Evolutionary conservation across 2,113 vertebrate genomes (phyloP), one percentile per base, ranked within the genome.

Genomic region (Melanotaenia duboulayi): DNA sequence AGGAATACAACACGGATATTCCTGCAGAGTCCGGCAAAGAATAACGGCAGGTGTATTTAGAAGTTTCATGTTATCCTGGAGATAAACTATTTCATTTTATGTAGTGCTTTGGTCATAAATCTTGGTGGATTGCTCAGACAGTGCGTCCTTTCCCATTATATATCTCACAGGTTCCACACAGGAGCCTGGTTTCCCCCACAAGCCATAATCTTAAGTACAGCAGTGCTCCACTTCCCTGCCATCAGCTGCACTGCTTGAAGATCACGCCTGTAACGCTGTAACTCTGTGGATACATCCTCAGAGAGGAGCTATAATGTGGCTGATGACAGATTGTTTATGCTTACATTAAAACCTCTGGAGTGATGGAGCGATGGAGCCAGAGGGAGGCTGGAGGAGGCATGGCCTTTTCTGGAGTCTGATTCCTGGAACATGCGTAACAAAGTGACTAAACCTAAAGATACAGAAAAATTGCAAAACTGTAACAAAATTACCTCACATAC

Each of bases 41-140:
- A 87, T 78, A 87, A 89, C 78, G 73, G 67, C 60, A 57, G 79
- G 62, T 62, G 14, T 72, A 75, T 91, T 86, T 89, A 83, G 76
- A 86, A 83, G 77, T 87, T 92, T 88, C 87, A 78, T 76, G 79
- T 89, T 90, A 70, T 66, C 60, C 81, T 63, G 55, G 65, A 90
- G 87, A 90, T 89, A 88, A 92, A 90, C 86, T 83, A 76, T 82
- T 89, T 87, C 71, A 87, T 76, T 92, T 90, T 68, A 90, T 89
- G 80, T 74, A 71, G 84, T 87, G 74, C 71, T 65, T 61, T 58
- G 75, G 65, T 80, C 83, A 84, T 92, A 88, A 78, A 91, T 92
- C 88, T 84, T 78, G 51, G 78, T 52, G 69, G 65, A 77, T 70
- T 83, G 65, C 78, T 74, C 39, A 82, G 81, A 80, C 80, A 65